phyloP scores from a whole-genome alignment of 2,888 invertebrate genomes.

The Erpobdella octoculata region DNA sequence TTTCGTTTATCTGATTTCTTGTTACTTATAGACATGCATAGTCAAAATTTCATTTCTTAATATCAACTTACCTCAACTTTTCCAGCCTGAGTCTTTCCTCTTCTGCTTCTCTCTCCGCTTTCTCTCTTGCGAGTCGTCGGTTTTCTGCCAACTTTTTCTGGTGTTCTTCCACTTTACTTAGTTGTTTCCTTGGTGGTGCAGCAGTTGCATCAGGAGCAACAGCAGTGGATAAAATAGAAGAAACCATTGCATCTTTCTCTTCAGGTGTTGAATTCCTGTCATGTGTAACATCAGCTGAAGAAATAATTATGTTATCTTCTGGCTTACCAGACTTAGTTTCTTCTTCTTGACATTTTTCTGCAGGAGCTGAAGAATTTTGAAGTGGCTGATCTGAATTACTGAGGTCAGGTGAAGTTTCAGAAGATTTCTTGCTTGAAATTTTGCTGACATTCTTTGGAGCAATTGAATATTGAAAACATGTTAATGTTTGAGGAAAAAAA shows the following conservation, averaged over 20 bases:
- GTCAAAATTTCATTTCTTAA: background rate
- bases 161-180: conserved; percentile 30
- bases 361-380: too few relatives aligned
- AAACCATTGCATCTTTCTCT: background rate
- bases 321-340: background rate
- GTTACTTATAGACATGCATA: too few relatives aligned
- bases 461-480: too few relatives aligned
- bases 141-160: conserved; percentile 86
- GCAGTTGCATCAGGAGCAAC: background rate
- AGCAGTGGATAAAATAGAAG: too few relatives aligned
- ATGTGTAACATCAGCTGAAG: background rate
- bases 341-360: background rate
- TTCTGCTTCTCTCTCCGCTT: conserved; percentile 82
- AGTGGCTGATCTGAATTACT: too few relatives aligned
- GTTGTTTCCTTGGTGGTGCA: background rate
- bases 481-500: too few relatives aligned
- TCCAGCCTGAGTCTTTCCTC: conserved; percentile 63
- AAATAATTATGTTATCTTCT: background rate
- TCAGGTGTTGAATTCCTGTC: background rate
- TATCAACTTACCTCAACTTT: conserved; percentile 50
- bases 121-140: conserved; percentile 76
- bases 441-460: too few relatives aligned
- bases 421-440: too few relatives aligned
- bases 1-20: too few relatives aligned
- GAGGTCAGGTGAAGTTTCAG: too few relatives aligned